Evolutionary conservation across 1,140 invertebrate species (phyloP), one percentile per base, ranked within the genome.

Genomic region (Geopemphigus sp.): DNA sequence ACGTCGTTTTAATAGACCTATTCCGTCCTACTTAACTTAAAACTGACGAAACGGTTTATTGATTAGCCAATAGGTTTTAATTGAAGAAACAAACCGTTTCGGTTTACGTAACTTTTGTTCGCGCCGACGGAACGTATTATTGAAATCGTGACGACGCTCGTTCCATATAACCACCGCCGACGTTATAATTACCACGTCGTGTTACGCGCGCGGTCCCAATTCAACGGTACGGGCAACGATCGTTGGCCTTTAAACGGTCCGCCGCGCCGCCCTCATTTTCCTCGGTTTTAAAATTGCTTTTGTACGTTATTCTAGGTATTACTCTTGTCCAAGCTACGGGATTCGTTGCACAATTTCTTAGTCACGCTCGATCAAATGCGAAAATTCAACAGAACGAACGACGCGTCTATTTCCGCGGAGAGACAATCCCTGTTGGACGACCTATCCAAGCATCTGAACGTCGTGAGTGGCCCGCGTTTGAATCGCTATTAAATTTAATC

Each of bases 301-400:
- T n/a, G n/a, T n/a, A n/a, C n/a, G n/a, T n/a, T 72, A 19, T 54
- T 54, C 15, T 53, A 72, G 68, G 50, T 54, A 45, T 72, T 54
- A n/a, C 68, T 72, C 22, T 54, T 72, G 24, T 47, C 68, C 6
- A 45, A 29, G 47, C 50, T 72, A 29, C 68, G 68, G 6, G 47
- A 72, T 54, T 72, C 47, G 10, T 72, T 72, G 10, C 15, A 24
- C 24, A 72, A 72, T 54, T 72, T 72, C 29, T 72, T 47, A 53
- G 47, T 72, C 4, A 72, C 68, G 10, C 50, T 72, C 24, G 50
- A 72, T 26, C 68, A 72, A 72, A 72, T 72, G 68, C 68, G 47
- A 29, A 8, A 29, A 15, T 72, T 72, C 47, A 54, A 11, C 24
- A 24, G 54, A 72, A 26, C 47, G 29, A 22, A 68, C 14, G 53